phyloP scores from a whole-genome alignment of 2,113 vertebrate species.

The Pterocles orientalis region DNA sequence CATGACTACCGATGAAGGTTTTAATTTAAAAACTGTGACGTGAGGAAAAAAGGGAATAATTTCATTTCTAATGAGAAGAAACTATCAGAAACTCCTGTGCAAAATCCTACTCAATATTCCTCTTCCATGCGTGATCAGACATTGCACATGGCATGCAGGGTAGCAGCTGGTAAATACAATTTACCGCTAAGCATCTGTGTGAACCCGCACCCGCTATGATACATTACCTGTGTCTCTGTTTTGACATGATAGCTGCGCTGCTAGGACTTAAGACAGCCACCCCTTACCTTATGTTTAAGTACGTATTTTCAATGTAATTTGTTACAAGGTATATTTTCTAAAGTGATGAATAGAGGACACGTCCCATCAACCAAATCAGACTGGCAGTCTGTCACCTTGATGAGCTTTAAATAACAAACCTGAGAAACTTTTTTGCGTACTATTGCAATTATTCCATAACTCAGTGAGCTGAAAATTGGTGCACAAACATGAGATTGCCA shows the following conservation, averaged over 20 bases:
- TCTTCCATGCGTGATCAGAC: background rate
- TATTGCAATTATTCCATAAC: background rate
- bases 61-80: background rate
- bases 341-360: background rate
- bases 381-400: background rate
- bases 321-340: background rate
- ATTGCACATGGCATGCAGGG: background rate
- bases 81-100: background rate
- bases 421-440: background rate
- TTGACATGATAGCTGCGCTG: background rate
- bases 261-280: background rate
- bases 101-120: background rate
- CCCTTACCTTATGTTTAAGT: background rate
- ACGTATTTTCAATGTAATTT: background rate
- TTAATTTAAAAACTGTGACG: background rate
- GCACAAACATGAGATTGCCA: background rate
- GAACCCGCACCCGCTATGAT: background rate
- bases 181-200: background rate
- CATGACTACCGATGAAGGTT: background rate
- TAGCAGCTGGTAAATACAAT: conserved; percentile 12
- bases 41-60: background rate
- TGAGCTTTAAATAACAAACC: conserved; percentile 4
- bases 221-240: background rate
- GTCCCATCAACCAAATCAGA: background rate
- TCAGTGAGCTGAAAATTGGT: background rate